Evolutionary conservation across 1,140 invertebrate genomes (phyloP).

Genomic region (Asbolus verrucosus): DNA sequence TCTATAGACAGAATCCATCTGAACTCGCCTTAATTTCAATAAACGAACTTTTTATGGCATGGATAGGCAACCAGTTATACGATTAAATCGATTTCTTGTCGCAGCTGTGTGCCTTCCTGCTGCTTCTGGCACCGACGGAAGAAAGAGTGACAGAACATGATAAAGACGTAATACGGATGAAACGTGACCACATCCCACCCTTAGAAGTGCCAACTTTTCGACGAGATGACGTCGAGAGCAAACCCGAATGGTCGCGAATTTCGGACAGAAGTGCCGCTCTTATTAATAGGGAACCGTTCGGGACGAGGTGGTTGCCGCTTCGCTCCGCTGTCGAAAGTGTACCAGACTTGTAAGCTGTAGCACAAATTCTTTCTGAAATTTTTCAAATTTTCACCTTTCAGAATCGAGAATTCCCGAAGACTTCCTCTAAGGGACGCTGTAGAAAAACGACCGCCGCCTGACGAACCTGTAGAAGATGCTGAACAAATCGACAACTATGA

Average conservation of each 20-base stretch:
- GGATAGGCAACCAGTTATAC: constrained; percentile 7
- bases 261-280: constrained; percentile 48
- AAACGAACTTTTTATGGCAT: neutral
- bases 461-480: constrained; percentile 65
- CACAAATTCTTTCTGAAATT: neutral
- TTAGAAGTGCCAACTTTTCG: constrained; percentile 64
- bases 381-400: constrained; percentile 33
- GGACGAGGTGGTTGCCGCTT: constrained; percentile 67
- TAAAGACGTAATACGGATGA: constrained; percentile 1
- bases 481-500: constrained; percentile 61
- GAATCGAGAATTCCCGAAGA: constrained; percentile 56
- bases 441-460: constrained; percentile 72
- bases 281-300: constrained; percentile 57
- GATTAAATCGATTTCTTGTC: neutral
- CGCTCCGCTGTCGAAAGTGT: constrained; percentile 72
- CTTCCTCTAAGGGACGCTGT: constrained; percentile 75
- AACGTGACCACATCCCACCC: constrained; percentile 53
- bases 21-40: constrained; percentile 6
- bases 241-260: constrained; percentile 40
- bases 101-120: constrained; percentile 45
- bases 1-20: too few relatives aligned
- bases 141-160: constrained; percentile 29
- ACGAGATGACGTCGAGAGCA: constrained; percentile 69
- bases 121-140: constrained; percentile 43
- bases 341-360: constrained; percentile 65